phyloP scores from a whole-genome alignment of 2,888 invertebrate species.

The Hoplodrina ambigua region DNA sequence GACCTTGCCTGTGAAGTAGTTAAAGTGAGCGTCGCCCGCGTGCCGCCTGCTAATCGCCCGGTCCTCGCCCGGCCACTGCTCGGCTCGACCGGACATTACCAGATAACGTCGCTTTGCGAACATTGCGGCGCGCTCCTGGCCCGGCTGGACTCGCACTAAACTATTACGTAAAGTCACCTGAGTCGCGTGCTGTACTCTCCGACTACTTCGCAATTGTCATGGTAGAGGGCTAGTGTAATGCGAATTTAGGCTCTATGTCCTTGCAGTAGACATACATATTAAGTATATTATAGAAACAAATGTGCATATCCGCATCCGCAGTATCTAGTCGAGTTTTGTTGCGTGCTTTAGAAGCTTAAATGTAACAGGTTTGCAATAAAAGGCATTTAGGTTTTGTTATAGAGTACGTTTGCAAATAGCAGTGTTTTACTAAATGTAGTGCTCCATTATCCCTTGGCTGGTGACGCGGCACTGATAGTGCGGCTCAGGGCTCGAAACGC shows the following conservation, averaged over 20 bases:
- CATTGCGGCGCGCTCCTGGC: conserved; percentile 30
- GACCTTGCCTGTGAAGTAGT: background rate
- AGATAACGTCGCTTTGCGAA: conserved; percentile 48
- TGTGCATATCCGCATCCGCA: background rate
- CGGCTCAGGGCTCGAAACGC: conserved; percentile 7
- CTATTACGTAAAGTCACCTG: conserved; percentile 37
- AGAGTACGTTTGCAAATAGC: conserved; percentile 6
- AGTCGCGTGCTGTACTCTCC: conserved; percentile 14
- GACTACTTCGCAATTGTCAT: conserved; percentile 3
- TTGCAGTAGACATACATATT: background rate
- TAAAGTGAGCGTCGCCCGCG: conserved; percentile 8
- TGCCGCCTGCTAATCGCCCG: conserved; percentile 25
- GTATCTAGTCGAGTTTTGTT: background rate
- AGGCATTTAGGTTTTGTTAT: background rate
- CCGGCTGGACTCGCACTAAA: conserved; percentile 16
- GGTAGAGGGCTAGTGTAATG: background rate
- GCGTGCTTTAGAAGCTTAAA: background rate
- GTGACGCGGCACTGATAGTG: conserved; percentile 28
- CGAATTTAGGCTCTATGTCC: conserved; percentile 3
- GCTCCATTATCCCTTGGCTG: conserved; percentile 6
- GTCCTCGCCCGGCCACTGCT: conserved; percentile 12
- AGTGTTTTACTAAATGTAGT: conserved; percentile 13
- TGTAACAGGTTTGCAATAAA: background rate
- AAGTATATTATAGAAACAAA: background rate
- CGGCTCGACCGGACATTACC: conserved; percentile 33